Percentiles rank a stretch among this genome's conserved stretches.
Conservation (phyloP, 1,140 invertebrate species). For the Mya arenaria region DNA sequence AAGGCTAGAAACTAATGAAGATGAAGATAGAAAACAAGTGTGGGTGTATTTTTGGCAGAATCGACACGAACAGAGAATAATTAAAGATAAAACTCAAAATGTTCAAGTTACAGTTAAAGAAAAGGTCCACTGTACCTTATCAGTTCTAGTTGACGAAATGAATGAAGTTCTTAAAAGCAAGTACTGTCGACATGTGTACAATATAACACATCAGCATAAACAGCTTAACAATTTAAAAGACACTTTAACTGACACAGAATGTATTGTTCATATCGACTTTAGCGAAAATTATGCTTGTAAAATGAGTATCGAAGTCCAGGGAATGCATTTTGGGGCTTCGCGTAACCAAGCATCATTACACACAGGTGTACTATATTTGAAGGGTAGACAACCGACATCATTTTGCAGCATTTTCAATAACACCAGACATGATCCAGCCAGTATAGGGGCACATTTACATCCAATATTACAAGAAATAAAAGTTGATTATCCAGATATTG, state of each 20-base stretch:
- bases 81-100: constrained; percentile 7
- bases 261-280: constrained; percentile 62
- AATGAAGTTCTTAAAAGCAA: constrained; percentile 9
- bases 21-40: constrained; percentile 32
- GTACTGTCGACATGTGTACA: constrained; percentile 53
- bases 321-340: constrained; percentile 54
- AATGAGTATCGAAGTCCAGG: constrained; percentile 39
- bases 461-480: constrained; percentile 57
- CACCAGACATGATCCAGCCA: constrained; percentile 52
- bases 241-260: constrained; percentile 53
- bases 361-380: constrained; percentile 27
- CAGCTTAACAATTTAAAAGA: constrained; percentile 40
- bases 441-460: constrained; percentile 62
- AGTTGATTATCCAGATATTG: constrained; percentile 45
- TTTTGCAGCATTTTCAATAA: constrained; percentile 55
- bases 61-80: constrained; percentile 17
- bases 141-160: constrained; percentile 6
- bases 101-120: constrained; percentile 40
- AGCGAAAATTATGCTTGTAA: constrained; percentile 55
- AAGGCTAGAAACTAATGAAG: background rate
- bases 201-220: constrained; percentile 58
- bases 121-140: background rate
- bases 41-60: constrained; percentile 21
- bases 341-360: constrained; percentile 41
- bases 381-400: background rate